Evolutionary conservation across 2,113 vertebrate genomes (phyloP), one percentile per base, ranked within the genome.

Genomic region (Elgaria multicarinata): DNA sequence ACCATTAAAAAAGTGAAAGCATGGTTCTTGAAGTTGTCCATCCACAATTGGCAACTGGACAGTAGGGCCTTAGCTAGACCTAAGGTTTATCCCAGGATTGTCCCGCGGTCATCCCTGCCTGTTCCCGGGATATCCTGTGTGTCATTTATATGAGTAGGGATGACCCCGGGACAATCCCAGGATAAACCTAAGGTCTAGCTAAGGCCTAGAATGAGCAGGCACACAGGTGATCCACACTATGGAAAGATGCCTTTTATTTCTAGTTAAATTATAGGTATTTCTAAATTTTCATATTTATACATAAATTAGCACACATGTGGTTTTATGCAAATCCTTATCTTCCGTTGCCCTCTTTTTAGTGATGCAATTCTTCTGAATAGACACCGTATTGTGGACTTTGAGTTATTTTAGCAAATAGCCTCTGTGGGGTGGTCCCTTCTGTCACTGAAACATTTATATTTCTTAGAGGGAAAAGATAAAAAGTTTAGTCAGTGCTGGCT

Each of bases 401-500:
- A 18, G 46, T 53, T 24, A 36, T 74, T 80, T 71, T 39, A 55
- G 14, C 33, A 82, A 75, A 74, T 1, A 86, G 67, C 22, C 18
- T 14, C 7, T 16, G n/a, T n/a, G 84, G 39, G 26, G 31, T 87
- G n/a, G n/a, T 88, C 33, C 46, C 46, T 90, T 86, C 24, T 89
- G 22, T 53, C 58, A 81, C 12, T 64, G 18, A 58, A n/a, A 85
- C 42, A 24, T 75, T 28, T 28, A 82, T 26, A 10, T 3, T 36
- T 6, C 31, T 50, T 46, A n/a, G 22, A 87, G 36, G n/a, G n/a
- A 76, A 77, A 79, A 26, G 2, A 16, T 91, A 31, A 33, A 4
- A 13, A 12, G 77, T 86, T 77, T 66, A 64, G 39, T 10, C 10
- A 31, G 75, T 39, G n/a, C n/a, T n/a, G n/a, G n/a, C n/a, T n/a